phyloP scores from a whole-genome alignment of 2,797 vertebrate genomes.

The Anolis apletophallus region DNA sequence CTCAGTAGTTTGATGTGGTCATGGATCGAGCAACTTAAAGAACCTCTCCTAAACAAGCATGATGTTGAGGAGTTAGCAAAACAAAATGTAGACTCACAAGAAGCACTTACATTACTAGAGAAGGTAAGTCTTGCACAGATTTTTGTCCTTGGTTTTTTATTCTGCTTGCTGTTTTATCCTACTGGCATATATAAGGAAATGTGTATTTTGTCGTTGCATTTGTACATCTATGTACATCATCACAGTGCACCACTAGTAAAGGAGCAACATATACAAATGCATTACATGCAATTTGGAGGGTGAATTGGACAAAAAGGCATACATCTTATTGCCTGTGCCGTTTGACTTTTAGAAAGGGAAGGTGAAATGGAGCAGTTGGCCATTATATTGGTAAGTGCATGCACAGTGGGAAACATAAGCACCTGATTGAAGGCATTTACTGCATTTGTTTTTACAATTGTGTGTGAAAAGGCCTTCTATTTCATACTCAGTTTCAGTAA shows the following conservation, averaged over 20 bases:
- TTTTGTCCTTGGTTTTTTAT: not conserved
- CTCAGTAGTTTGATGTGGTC: conserved; percentile 96
- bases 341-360: not conserved
- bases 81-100: conserved; percentile 78
- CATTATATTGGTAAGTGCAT: not conserved
- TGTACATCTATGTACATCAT: not conserved
- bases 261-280: not conserved
- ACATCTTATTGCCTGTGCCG: not conserved
- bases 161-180: not conserved
- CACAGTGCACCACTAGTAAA: not conserved
- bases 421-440: not conserved
- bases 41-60: conserved; percentile 87
- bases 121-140: conserved; percentile 81
- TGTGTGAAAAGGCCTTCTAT: not conserved
- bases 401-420: not conserved
- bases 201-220: not conserved
- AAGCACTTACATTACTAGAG: conserved; percentile 84
- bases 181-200: not conserved
- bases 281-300: not conserved
- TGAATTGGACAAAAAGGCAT: not conserved
- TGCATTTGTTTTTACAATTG: not conserved
- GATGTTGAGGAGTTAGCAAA: conserved; percentile 83
- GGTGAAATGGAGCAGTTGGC: too few species aligned
- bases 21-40: conserved; percentile 96
- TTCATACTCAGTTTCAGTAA: not conserved